These are phyloP conservation scores for Sesamia inferens DNA, from an alignment of 2,888 invertebrate species.

Conservation along the genomic window DNA sequence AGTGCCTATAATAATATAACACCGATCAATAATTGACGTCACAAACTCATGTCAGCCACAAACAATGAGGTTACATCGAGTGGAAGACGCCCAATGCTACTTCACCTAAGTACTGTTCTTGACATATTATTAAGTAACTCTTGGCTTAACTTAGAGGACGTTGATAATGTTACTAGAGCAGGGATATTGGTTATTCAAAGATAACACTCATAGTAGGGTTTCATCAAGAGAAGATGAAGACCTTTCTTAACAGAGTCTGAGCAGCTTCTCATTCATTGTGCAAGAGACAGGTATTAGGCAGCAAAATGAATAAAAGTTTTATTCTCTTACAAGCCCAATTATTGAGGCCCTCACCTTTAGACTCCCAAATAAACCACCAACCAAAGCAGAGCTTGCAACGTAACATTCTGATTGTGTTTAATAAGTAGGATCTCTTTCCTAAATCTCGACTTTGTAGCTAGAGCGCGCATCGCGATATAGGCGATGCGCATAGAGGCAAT, in stretches of 20 bases:
- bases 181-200: background rate
- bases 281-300: background rate
- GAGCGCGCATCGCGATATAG: too few relatives aligned
- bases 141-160: constrained; percentile 14
- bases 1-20: constrained; percentile 14
- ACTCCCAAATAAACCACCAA: too few relatives aligned
- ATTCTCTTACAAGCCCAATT: too few relatives aligned
- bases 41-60: constrained; percentile 46
- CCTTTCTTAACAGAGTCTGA: background rate
- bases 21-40: constrained; percentile 53
- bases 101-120: constrained; percentile 45
- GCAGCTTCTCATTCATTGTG: too few relatives aligned
- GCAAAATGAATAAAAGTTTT: too few relatives aligned
- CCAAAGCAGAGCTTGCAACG: too few relatives aligned
- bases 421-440: too few relatives aligned
- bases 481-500: too few relatives aligned
- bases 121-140: constrained; percentile 39
- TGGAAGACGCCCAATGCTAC: constrained; percentile 49
- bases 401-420: too few relatives aligned
- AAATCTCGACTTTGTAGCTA: too few relatives aligned
- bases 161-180: constrained; percentile 8
- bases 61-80: constrained; percentile 57
- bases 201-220: background rate
- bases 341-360: too few relatives aligned
- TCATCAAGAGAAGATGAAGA: background rate